Percentiles rank a stretch among this genome's conserved stretches.
These are phyloP conservation scores for Esox niger DNA, from an alignment of 2,113 vertebrate genomes.

Conservation along the genomic window DNA sequence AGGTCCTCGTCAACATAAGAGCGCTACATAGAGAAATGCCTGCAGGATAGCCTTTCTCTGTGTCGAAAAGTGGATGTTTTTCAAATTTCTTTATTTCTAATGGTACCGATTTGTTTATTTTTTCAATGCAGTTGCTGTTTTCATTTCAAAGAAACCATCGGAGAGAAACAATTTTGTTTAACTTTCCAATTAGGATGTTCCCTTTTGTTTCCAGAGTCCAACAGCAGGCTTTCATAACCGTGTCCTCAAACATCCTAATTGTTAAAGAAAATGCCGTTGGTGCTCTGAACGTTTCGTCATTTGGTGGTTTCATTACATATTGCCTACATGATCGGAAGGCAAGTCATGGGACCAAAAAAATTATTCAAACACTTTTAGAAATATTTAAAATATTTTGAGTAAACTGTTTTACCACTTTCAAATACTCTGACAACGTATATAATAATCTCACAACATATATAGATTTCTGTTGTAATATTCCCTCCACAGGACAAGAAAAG, in stretches of 20 bases:
- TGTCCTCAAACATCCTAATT: conserved; percentile 58
- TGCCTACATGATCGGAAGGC: too few species aligned
- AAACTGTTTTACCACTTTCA: too few species aligned
- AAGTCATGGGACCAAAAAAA: too few species aligned
- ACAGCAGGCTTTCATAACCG: conserved; percentile 61
- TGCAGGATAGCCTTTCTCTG: too few species aligned
- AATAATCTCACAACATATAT: too few species aligned
- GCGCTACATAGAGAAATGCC: too few species aligned
- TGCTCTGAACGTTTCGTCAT: neutral
- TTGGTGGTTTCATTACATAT: neutral
- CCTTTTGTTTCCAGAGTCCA: conserved; percentile 18
- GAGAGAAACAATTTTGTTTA: conserved; percentile 43
- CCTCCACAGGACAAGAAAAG: neutral
- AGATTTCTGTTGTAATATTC: neutral
- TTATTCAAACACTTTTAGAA: too few species aligned
- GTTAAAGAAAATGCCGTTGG: conserved; percentile 41
- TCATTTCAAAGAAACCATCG: conserved; percentile 48
- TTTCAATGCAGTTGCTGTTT: conserved; percentile 13
- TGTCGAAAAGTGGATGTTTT: neutral
- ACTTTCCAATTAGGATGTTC: conserved; percentile 46
- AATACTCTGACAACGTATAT: too few species aligned
- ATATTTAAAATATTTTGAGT: too few species aligned
- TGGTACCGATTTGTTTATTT: neutral
- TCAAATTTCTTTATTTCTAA: neutral
- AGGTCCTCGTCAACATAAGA: too few species aligned